Base-by-base conservation (phyloP, 1,140 invertebrate species). In the Ridgeia piscesae region DNA sequence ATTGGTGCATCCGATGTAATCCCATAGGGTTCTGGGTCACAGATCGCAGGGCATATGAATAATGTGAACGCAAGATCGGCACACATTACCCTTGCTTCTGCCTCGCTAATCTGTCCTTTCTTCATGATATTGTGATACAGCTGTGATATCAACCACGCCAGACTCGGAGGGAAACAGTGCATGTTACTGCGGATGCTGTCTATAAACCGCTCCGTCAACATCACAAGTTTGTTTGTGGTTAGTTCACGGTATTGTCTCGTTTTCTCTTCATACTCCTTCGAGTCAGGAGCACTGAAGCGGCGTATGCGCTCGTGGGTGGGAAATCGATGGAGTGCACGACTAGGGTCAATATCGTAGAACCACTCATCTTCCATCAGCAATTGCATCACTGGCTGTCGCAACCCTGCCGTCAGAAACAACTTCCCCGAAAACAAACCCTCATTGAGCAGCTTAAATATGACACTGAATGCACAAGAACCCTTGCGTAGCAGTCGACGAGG, bases 41-140 rank as follows among this genome's bases (percentile, higher is more conserved):
- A 98, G 89, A 99, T 98, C 0, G 98, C 99, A 14, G 98, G 98
- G 95, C 99, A 99, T 93, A 99, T 98, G 94, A 99, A 99, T 94
- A 98, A 97, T 1, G 98, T 98, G 95, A 99, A 98, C 21, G 99
- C 97, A 33, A 99, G 96, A 95, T 99, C 99, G 0, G 98, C 98
- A 95, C 98, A 98, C 94, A 99, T 95, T 31, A 96, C 94, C 89
- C 95, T 90, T 0, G 96, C 96, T 93, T 96, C 94, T 33, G 93
- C 92, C 97, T 14, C 97, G 97, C 94, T 98, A 96, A 95, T 92
- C 92, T 95, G 93, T 90, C 95, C 94, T 1, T 94, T 94, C 89
- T 96, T 95, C 91, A 96, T 95, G 11, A 97, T 93, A n/a, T 95
- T 94, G n/a, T 95, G 94, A 93, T 97, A 96, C 92, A 97, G 95